phyloP scores from a whole-genome alignment of 2,797 vertebrate genomes.

The Picus viridis region DNA sequence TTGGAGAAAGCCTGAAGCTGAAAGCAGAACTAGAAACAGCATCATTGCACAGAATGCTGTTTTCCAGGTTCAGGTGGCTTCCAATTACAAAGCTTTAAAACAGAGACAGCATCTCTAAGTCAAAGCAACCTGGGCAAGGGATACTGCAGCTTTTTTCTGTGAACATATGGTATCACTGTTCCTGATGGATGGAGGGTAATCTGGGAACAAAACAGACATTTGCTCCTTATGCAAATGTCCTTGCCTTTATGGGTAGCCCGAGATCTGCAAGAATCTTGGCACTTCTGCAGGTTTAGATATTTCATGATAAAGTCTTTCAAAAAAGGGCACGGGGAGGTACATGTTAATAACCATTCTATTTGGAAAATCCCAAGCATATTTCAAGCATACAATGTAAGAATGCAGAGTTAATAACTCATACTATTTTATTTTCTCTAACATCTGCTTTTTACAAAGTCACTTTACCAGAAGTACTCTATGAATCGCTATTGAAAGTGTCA shows the following conservation, averaged over 20 bases:
- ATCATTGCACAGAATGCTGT: neutral
- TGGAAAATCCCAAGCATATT: neutral
- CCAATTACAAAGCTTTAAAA: constrained; percentile 50
- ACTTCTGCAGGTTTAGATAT: neutral
- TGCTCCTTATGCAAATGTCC: constrained; percentile 62
- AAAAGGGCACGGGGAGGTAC: neutral
- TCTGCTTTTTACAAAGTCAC: neutral
- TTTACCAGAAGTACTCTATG: neutral
- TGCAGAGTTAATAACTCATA: neutral
- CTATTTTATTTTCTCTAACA: neutral
- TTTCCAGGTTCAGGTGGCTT: constrained; percentile 32
- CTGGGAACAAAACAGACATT: constrained; percentile 67
- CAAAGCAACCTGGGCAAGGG: constrained; percentile 64
- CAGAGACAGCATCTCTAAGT: constrained; percentile 17
- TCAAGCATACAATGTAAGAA: neutral
- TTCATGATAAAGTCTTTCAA: neutral
- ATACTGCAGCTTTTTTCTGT: constrained; percentile 30
- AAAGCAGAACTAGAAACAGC: neutral
- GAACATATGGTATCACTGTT: constrained; percentile 66
- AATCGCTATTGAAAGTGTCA: neutral
- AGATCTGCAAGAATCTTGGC: constrained; percentile 65
- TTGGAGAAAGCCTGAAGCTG: neutral
- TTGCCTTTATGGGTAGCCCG: constrained; percentile 40
- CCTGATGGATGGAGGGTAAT: constrained; percentile 58
- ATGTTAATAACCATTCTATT: neutral